phyloP scores from a whole-genome alignment of 1,140 invertebrate genomes.

The Drosophila tsacasi region DNA sequence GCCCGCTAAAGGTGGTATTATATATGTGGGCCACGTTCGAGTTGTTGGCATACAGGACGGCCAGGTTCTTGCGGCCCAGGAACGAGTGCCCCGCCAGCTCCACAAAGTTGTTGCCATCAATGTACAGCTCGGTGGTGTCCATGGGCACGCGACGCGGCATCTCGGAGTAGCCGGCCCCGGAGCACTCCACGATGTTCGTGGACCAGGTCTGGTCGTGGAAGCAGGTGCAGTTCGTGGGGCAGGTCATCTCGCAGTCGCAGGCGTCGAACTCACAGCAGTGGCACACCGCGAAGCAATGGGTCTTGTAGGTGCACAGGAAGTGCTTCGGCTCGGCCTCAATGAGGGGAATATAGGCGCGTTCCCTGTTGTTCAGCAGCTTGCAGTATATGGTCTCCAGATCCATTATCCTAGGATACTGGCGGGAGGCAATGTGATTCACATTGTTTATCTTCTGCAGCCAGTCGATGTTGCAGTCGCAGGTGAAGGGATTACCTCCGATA shows the following conservation, averaged over 20 bases:
- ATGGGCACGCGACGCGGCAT: constrained; percentile 95
- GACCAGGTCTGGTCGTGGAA: constrained; percentile 98
- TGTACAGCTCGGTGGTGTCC: constrained; percentile 97
- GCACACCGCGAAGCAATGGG: constrained; percentile 96
- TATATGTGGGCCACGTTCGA: constrained; percentile 93
- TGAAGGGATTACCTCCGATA: constrained; percentile 94
- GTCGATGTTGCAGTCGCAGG: constrained; percentile 95
- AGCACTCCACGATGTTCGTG: constrained; percentile 96
- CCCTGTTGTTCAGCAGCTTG: constrained; percentile 93
- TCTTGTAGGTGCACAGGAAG: constrained; percentile 96
- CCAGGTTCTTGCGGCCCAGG: constrained; percentile 94
- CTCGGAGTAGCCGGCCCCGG: constrained; percentile 90
- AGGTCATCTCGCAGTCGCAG: constrained; percentile 98
- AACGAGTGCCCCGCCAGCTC: constrained; percentile 95
- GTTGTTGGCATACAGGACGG: constrained; percentile 94
- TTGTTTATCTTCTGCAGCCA: constrained; percentile 93
- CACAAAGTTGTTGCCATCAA: constrained; percentile 95
- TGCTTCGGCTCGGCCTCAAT: constrained; percentile 94
- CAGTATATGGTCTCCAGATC: constrained; percentile 96
- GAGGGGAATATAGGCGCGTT: constrained; percentile 92
- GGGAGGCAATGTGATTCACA: constrained; percentile 87
- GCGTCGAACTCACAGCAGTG: constrained; percentile 98
- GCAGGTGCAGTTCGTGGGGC: constrained; percentile 96
- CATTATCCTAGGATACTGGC: constrained; percentile 95
- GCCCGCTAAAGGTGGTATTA: constrained; percentile 95